Evolutionary conservation across 2,797 vertebrate species (phyloP).

Genomic region (Enteromius argenteus): DNA sequence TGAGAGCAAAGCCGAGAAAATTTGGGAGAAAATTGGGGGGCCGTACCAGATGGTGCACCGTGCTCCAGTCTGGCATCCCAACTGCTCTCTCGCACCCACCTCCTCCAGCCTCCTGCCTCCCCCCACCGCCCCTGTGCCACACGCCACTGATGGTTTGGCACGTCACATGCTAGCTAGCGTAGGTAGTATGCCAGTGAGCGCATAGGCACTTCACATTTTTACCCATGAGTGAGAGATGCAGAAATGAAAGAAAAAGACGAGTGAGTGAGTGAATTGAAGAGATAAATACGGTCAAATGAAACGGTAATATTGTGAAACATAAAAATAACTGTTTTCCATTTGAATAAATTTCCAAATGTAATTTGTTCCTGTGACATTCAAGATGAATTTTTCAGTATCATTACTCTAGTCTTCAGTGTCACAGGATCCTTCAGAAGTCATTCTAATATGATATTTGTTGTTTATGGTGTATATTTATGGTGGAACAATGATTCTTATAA

Average conservation of each 20-base stretch:
- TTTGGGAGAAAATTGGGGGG: constrained; percentile 83
- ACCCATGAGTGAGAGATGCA: constrained; percentile 21
- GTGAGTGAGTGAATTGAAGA: constrained; percentile 7
- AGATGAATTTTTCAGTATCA: not conserved
- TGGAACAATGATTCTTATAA: not conserved
- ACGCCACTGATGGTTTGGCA: constrained; percentile 84
- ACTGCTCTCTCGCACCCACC: constrained; percentile 79
- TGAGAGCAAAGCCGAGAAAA: constrained; percentile 88
- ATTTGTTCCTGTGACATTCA: not conserved
- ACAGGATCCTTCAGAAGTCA: not conserved
- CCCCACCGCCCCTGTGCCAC: constrained; percentile 45
- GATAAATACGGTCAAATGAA: constrained; percentile 3
- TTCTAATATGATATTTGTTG: not conserved
- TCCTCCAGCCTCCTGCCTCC: constrained; percentile 52
- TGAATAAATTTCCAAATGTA: not conserved
- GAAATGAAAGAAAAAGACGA: not conserved
- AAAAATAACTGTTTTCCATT: not conserved
- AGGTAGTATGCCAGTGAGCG: constrained; percentile 83
- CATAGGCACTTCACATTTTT: constrained; percentile 51
- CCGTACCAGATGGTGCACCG: constrained; percentile 88
- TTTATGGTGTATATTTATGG: not conserved
- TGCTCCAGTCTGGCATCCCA: constrained; percentile 91
- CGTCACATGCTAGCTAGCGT: constrained; percentile 88
- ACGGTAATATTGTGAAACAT: not conserved
- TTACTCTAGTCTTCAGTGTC: not conserved